Evolutionary conservation across 2,888 invertebrate genomes (phyloP).

Genomic region (Allygus modestus): DNA sequence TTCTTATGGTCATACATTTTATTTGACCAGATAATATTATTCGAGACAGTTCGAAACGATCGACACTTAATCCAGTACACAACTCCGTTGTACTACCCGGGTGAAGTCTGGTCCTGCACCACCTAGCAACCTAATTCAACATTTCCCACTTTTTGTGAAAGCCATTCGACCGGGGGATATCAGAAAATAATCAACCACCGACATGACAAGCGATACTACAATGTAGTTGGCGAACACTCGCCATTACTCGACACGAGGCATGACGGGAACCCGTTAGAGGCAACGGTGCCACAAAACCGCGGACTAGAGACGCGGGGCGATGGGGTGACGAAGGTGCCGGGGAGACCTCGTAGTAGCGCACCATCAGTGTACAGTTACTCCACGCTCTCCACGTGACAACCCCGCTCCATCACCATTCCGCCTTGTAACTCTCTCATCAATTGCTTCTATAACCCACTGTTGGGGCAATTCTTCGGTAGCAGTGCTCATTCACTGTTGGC

Average conservation of each 20-base stretch:
- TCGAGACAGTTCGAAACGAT: no score
- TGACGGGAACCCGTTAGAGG: slow-evolving; percentile 11
- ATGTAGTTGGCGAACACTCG: no score
- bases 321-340: not conserved
- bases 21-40: no score
- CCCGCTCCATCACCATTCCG: not conserved
- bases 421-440: not conserved
- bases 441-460: not conserved
- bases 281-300: slow-evolving; percentile 1
- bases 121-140: no score
- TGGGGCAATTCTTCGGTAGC: not conserved
- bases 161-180: no score
- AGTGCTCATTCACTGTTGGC: not conserved
- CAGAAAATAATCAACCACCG: no score
- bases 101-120: no score
- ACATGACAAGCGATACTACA: no score
- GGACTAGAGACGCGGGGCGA: not conserved
- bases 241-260: not conserved
- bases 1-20: no score
- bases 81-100: no score
- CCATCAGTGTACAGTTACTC: not conserved
- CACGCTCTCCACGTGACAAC: not conserved
- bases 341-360: not conserved
- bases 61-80: no score
- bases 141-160: no score